These are phyloP conservation scores for Galaxea fascicularis DNA, from an alignment of 92 coral and sea anemone species.

Conservation along the genomic window DNA sequence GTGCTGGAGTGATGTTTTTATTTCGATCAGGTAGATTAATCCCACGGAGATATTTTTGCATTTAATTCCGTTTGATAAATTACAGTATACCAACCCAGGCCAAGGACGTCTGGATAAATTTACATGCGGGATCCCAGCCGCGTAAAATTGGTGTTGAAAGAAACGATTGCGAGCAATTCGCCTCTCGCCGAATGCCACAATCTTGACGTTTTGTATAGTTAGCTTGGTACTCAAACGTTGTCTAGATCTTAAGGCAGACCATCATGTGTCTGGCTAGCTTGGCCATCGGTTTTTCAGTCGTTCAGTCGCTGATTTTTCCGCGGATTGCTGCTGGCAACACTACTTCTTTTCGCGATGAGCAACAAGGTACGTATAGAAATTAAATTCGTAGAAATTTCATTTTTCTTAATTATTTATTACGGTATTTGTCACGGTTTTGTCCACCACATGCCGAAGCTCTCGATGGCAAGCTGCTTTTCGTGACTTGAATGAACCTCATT, in stretches of 20 bases:
- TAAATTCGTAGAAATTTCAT: not conserved
- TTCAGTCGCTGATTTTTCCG: no score
- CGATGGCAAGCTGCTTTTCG: no score
- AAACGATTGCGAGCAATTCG: not conserved
- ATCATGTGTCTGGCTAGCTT: no score
- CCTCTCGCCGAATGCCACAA: not conserved
- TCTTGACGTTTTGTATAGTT: not conserved
- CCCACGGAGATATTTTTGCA: not conserved
- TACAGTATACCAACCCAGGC: not conserved
- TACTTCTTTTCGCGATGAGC: constrained; percentile 33
- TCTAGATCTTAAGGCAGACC: not conserved
- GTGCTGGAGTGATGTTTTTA: not conserved
- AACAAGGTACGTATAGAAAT: constrained; percentile 45
- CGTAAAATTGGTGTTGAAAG: constrained; percentile 26
- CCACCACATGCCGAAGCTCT: no score
- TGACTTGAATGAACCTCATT: no score
- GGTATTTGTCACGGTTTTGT: constrained; percentile 12
- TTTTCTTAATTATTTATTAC: no score
- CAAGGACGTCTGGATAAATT: not conserved
- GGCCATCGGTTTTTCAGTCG: no score
- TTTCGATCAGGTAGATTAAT: no score
- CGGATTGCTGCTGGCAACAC: no score
- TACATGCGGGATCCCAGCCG: no score
- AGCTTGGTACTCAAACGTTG: no score
- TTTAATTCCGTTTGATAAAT: no score